A percentile compares a stretch with the other conserved stretches of the same genome.
These are phyloP conservation scores for Agonopterix arenella DNA, from an alignment of 2,888 invertebrate species.

Conservation along the genomic window DNA sequence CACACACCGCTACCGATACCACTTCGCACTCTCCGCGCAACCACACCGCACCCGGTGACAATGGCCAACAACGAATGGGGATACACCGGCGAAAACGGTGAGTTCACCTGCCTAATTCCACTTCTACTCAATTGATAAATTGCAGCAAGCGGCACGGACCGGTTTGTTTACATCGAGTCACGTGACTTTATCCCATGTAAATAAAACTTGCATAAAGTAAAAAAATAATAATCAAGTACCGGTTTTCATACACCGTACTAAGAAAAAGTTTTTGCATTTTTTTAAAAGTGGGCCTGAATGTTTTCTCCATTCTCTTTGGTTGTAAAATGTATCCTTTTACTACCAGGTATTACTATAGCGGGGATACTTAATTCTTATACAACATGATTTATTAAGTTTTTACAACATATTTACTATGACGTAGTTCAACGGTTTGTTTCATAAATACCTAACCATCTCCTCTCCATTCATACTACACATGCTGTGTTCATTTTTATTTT, in stretches of 20 bases:
- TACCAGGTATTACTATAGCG: too few species aligned
- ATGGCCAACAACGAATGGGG: conserved; percentile 76
- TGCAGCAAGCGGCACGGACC: conserved; percentile 40
- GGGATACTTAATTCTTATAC: too few species aligned
- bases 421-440: not conserved
- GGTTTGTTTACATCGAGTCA: conserved; percentile 71
- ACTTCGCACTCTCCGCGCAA: conserved; percentile 6
- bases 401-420: not conserved
- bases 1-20: conserved; percentile 1
- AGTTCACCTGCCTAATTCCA: conserved; percentile 38
- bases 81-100: conserved; percentile 78
- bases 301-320: too few species aligned
- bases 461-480: too few species aligned
- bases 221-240: not conserved
- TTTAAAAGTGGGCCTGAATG: too few species aligned
- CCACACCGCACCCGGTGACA: conserved; percentile 27
- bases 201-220: conserved; percentile 21
- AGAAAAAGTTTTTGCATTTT: too few species aligned
- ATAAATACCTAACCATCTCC: conserved; percentile 2
- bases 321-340: too few species aligned
- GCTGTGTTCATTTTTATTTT: too few species aligned
- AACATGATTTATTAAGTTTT: not conserved
- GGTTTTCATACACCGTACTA: too few species aligned
- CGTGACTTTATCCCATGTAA: conserved; percentile 52
- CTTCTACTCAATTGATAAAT: conserved; percentile 17